Evolutionary conservation across 2,797 vertebrate genomes (phyloP).

Genomic region (Chaetophractus vellerosus): DNA sequence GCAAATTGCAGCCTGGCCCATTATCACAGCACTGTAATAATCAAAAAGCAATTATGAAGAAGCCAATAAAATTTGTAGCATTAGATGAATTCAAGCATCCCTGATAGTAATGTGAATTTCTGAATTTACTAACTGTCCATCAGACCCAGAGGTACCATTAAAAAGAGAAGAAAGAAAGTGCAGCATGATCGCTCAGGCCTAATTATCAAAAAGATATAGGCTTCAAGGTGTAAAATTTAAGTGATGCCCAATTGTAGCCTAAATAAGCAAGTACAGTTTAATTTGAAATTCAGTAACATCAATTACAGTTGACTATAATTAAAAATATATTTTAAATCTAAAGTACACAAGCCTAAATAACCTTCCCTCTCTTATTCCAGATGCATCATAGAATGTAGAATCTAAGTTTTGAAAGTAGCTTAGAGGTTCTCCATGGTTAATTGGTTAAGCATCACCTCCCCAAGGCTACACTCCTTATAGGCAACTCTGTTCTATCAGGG

Average conservation of each 20-base stretch:
- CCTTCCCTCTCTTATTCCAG: neutral
- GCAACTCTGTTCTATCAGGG: neutral
- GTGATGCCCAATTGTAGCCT: neutral
- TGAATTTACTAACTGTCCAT: neutral
- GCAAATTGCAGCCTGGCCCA: neutral
- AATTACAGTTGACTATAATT: neutral
- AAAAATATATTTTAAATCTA: neutral
- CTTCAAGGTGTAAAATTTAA: neutral
- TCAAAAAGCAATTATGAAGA: slow-evolving; percentile 31
- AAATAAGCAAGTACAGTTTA: neutral
- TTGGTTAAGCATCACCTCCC: neutral
- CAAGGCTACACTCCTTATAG: neutral
- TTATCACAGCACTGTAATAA: neutral
- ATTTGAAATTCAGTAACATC: neutral
- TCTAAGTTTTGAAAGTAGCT: neutral
- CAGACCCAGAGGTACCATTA: neutral
- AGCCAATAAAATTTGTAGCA: neutral
- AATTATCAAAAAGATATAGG: neutral
- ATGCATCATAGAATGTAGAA: neutral
- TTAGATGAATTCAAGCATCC: neutral
- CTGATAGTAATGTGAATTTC: neutral
- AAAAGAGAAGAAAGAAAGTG: neutral
- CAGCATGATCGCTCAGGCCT: neutral
- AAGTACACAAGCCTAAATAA: neutral
- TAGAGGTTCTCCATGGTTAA: neutral